Conservation (phyloP, 2,888 invertebrate species). For the Anoncus sp. region DNA sequence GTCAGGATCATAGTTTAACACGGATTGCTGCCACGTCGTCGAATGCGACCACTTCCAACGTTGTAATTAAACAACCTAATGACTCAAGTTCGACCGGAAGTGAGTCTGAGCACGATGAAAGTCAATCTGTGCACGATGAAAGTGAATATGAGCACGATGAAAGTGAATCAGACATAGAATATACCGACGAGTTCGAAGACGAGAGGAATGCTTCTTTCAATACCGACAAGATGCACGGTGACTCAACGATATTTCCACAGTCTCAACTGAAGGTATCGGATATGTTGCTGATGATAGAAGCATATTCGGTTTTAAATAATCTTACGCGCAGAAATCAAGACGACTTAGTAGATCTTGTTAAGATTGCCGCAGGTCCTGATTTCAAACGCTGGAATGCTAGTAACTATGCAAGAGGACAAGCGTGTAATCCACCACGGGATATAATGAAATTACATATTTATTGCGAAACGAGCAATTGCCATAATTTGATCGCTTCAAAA, state of each 20-base stretch:
- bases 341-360: conserved; percentile 39
- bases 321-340: conserved; percentile 34
- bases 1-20: not conserved
- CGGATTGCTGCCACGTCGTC: not conserved
- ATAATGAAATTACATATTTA: conserved; percentile 39
- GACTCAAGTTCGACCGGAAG: too few species aligned
- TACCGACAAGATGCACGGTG: conserved; percentile 12
- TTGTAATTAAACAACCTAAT: too few species aligned
- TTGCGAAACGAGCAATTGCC: conserved; percentile 29
- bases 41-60: too few species aligned
- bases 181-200: too few species aligned
- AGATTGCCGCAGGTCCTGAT: conserved; percentile 40
- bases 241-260: conserved; percentile 24
- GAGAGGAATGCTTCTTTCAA: too few species aligned
- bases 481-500: conserved; percentile 27
- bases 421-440: conserved; percentile 38
- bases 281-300: conserved; percentile 28
- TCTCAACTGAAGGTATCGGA: conserved; percentile 28
- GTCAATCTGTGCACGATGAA: too few species aligned
- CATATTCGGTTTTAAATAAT: conserved; percentile 39
- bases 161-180: too few species aligned
- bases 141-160: too few species aligned
- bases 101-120: too few species aligned
- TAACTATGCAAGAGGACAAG: conserved; percentile 31
- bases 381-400: conserved; percentile 41